Conservation (phyloP, 2,888 invertebrate genomes). For the Caenorhabditis wallacei region DNA sequence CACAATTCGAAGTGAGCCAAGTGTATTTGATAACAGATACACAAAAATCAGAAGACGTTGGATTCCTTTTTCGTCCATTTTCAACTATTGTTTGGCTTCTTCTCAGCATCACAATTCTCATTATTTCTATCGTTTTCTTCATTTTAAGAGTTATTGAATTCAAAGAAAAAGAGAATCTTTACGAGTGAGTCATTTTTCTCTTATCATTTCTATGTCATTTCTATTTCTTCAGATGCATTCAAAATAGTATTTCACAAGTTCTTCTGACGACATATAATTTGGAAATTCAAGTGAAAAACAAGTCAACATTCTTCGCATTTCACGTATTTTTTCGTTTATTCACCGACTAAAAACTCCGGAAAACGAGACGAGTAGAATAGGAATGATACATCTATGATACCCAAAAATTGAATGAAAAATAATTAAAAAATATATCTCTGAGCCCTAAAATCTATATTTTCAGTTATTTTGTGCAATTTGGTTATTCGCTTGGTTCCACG, state of each 20-base stretch:
- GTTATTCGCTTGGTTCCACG: conserved; percentile 64
- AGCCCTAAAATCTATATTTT: conserved; percentile 7
- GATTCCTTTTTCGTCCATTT: conserved; percentile 63
- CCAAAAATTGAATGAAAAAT: background rate
- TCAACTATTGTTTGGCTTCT: conserved; percentile 55
- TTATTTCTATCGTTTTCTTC: conserved; percentile 57
- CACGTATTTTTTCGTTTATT: conserved; percentile 55
- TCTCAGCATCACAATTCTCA: conserved; percentile 36
- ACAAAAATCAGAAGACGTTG: conserved; percentile 56
- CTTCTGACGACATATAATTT: conserved; percentile 56
- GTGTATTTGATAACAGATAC: conserved; percentile 63
- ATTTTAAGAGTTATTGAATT: conserved; percentile 56
- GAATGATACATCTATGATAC: background rate
- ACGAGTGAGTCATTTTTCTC: conserved; percentile 16
- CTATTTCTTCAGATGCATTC: conserved; percentile 43
- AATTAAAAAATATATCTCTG: background rate
- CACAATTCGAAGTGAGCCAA: conserved; percentile 63
- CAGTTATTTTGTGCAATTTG: conserved; percentile 65
- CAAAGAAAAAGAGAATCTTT: conserved; percentile 35
- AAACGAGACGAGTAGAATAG: conserved; percentile 25
- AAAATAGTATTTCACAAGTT: conserved; percentile 52
- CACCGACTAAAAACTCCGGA: conserved; percentile 8
- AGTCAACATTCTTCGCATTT: conserved; percentile 61
- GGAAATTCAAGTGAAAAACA: conserved; percentile 41
- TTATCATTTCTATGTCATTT: too few species aligned